Evolutionary conservation across 2,888 invertebrate species (phyloP), one percentile per base, ranked within the genome.

Genomic region (Leptopilina syphax): DNA sequence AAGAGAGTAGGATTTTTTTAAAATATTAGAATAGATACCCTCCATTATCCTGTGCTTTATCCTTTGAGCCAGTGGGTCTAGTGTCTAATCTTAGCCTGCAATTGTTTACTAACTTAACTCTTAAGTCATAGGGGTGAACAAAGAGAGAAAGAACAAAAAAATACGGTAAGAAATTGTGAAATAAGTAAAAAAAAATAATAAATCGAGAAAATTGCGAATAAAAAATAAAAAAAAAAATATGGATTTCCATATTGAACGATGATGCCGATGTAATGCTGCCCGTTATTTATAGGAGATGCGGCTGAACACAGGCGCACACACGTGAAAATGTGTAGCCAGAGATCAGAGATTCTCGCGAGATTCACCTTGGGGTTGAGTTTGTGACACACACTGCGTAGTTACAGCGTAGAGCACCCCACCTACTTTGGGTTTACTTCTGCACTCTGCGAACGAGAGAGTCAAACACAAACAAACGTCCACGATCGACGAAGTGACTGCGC

Each of bases 231-330:
- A 77, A 76, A 63, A 66, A 65, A 65, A 83, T 68, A 81, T 87
- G 85, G 84, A 85, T 86, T 82, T 84, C 84, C 73, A 76, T 85
- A 85, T 84, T 84, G 83, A 86, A 87, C 86, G 84, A 88, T 83
- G 87, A 88, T 88, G 87, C 89, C 88, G 89, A 91, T 89, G 89
- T 57, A 79, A 79, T 90, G 87, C 86, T 91, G 89, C 88, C 90
- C 90, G 88, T 92, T 92, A 91, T 92, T 92, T 92, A 90, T 92
- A 92, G 91, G 91, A 90, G 90, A 90, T 89, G 90, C 90, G 90
- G 91, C 91, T 91, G 91, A 91, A 86, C 89, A 87, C 89, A 87
- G 87, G 87, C 87, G 87, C 85, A 86, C 88, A 86, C 89, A 87
- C 86, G 88, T 86, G 90, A 90, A 80, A 88, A 89, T 88, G 88